A percentile compares a stretch with the other conserved stretches of the same genome.
Evolutionary conservation across 2,888 invertebrate genomes (phyloP).

Genomic region (Steinernema carpocapsae): DNA sequence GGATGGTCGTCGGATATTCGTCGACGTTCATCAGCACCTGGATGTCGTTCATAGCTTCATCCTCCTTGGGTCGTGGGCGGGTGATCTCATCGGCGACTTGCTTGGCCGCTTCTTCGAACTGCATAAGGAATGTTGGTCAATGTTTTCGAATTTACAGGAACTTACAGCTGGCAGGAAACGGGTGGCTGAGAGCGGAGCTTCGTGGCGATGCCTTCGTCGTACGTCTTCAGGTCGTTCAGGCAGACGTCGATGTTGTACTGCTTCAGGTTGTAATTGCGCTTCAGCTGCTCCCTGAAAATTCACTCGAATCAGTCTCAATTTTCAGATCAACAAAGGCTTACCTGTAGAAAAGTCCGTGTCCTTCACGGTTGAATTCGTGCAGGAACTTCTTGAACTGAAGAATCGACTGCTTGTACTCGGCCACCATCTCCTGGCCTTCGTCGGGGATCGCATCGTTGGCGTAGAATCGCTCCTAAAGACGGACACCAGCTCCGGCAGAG

Average conservation of each 20-base stretch:
- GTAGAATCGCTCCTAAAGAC: conserved; percentile 56
- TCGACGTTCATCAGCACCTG: conserved; percentile 73
- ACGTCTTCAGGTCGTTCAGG: conserved; percentile 90
- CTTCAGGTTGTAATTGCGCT: conserved; percentile 87
- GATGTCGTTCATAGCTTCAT: conserved; percentile 87
- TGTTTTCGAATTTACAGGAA: background rate
- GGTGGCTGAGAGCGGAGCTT: conserved; percentile 88
- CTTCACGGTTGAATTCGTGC: conserved; percentile 90
- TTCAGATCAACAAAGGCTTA: conserved; percentile 69
- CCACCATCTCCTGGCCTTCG: conserved; percentile 61
- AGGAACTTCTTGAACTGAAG: conserved; percentile 93
- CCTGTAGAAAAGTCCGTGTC: conserved; percentile 95
- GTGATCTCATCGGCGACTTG: conserved; percentile 97
- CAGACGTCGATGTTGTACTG: conserved; percentile 89
- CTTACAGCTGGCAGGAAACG: conserved; percentile 82
- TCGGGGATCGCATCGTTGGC: conserved; percentile 64
- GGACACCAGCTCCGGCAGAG: background rate
- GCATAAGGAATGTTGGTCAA: no score
- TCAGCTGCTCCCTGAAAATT: conserved; percentile 84
- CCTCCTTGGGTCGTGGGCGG: conserved; percentile 85
- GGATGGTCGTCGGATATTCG: conserved; percentile 59
- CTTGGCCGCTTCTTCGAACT: conserved; percentile 92
- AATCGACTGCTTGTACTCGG: conserved; percentile 74
- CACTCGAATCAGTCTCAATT: background rate
- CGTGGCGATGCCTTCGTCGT: conserved; percentile 84